Percentiles rank a stretch among this genome's conserved stretches.
These are phyloP conservation scores for Rachycentron canadum DNA, from an alignment of 2,797 vertebrate genomes.

Conservation along the genomic window DNA sequence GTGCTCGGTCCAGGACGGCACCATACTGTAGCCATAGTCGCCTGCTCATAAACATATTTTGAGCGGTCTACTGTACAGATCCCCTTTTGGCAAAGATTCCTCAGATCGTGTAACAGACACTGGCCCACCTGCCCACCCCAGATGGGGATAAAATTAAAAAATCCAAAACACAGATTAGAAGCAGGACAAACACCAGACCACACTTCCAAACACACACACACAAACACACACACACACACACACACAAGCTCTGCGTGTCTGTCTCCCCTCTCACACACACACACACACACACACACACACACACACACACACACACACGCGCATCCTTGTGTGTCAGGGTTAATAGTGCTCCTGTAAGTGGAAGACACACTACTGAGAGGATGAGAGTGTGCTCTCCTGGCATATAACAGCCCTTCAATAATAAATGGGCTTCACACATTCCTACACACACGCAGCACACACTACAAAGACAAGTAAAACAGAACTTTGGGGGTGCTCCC, in stretches of 20 bases:
- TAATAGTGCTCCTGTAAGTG: constrained; percentile 81
- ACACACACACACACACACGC: constrained; percentile 46
- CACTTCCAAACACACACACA: constrained; percentile 28
- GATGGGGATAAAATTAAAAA: constrained; percentile 83
- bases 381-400: constrained; percentile 76
- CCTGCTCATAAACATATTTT: constrained; percentile 81
- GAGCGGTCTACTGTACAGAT: constrained; percentile 81
- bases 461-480: constrained; percentile 59
- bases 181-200: constrained; percentile 72
- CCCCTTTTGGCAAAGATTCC: constrained; percentile 80
- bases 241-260: constrained; percentile 32
- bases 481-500: constrained; percentile 37
- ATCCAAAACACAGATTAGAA: constrained; percentile 81
- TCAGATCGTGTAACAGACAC: constrained; percentile 78
- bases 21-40: constrained; percentile 80
- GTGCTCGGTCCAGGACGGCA: constrained; percentile 64
- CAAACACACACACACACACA: constrained; percentile 8
- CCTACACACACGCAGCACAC: constrained; percentile 48
- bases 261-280: constrained; percentile 31
- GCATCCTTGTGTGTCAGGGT: constrained; percentile 77
- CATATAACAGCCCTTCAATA: constrained; percentile 79
- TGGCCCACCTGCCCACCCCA: constrained; percentile 83
- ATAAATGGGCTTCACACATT: constrained; percentile 76
- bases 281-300: constrained; percentile 12
- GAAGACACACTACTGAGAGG: constrained; percentile 79